Evolutionary conservation across 1,140 invertebrate genomes (phyloP).

Genomic region (Drosophila bocqueti): DNA sequence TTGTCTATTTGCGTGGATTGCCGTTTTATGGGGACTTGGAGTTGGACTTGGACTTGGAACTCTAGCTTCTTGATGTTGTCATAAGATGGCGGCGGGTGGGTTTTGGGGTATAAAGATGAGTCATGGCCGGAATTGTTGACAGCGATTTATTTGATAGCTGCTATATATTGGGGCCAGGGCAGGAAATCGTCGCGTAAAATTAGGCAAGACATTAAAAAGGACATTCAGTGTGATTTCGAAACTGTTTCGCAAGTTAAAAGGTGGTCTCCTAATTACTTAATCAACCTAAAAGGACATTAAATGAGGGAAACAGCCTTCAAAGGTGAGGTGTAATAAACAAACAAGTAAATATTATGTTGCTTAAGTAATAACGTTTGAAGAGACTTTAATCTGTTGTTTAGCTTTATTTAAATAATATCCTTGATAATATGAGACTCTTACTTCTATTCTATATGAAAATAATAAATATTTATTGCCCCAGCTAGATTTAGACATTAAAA

Average conservation of each 20-base stretch:
- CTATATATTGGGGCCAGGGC: neutral
- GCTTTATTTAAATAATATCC: neutral
- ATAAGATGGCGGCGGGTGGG: neutral
- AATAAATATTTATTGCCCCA: neutral
- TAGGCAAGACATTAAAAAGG: constrained; percentile 14
- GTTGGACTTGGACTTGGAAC: neutral
- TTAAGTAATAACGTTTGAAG: neutral
- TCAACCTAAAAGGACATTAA: neutral
- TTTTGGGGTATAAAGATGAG: constrained; percentile 26
- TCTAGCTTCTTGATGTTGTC: constrained; percentile 14
- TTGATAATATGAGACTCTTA: neutral
- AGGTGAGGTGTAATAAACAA: too few relatives aligned
- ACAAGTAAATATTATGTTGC: neutral
- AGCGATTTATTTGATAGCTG: constrained; percentile 8
- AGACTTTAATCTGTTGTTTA: neutral
- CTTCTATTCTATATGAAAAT: too few relatives aligned
- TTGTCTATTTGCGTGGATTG: constrained; percentile 66
- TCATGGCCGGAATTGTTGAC: constrained; percentile 5
- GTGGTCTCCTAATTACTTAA: constrained; percentile 8
- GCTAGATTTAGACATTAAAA: constrained; percentile 8
- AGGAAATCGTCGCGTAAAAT: constrained; percentile 6
- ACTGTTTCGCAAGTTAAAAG: neutral
- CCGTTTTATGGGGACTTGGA: constrained; percentile 45
- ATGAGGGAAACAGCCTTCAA: neutral
- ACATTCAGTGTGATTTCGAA: constrained; percentile 5